phyloP scores from a whole-genome alignment of 2,113 vertebrate genomes.

The Otis tarda region DNA sequence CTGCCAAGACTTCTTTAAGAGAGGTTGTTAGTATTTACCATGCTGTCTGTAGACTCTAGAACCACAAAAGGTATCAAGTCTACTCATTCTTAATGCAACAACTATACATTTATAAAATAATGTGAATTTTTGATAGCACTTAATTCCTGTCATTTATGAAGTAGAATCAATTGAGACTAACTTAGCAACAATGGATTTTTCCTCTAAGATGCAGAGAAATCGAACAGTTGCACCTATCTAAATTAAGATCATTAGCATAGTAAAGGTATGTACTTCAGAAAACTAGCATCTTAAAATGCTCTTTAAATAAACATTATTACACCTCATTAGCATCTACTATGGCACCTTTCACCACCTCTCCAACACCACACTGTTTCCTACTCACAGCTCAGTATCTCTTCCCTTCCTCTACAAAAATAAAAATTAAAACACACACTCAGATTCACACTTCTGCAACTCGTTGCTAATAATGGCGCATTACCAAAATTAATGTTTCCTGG shows the following conservation, averaged over 20 bases:
- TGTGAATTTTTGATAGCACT: neutral
- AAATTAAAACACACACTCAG: fast-evolving
- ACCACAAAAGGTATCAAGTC: neutral
- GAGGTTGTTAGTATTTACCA: neutral
- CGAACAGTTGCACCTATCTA: neutral
- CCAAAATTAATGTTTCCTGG: neutral
- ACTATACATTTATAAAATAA: neutral
- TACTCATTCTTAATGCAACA: neutral
- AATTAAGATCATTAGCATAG: neutral
- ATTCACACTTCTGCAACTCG: neutral
- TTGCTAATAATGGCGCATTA: neutral
- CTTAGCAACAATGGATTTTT: neutral
- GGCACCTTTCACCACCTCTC: neutral
- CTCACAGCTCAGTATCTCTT: neutral
- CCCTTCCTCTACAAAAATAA: neutral
- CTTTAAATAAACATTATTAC: neutral
- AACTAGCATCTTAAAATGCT: neutral
- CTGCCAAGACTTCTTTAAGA: neutral
- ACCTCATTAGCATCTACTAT: neutral
- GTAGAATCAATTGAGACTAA: neutral
- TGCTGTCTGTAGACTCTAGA: neutral
- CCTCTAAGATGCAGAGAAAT: neutral
- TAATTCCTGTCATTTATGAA: neutral
- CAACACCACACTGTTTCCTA: neutral
- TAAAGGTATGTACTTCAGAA: neutral